Conservation (phyloP, 2,113 vertebrate genomes). For the Sinocyclocheilus rhinocerous region DNA sequence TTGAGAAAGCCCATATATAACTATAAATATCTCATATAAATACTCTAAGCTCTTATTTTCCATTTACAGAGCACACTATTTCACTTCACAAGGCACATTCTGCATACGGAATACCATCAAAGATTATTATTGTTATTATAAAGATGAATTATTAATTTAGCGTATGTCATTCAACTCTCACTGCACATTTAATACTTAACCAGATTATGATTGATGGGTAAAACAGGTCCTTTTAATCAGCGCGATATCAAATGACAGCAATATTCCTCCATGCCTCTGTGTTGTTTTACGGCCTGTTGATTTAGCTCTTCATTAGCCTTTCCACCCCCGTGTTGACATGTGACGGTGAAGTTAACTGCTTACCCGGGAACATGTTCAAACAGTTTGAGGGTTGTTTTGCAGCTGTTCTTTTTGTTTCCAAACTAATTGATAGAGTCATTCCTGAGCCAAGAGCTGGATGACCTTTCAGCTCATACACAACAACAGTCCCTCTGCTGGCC, state of each 20-base stretch:
- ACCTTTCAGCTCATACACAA: slow-evolving; percentile 49
- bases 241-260: slow-evolving; percentile 48
- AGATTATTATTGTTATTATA: slow-evolving; percentile 6
- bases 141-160: background rate
- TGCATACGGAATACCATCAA: background rate
- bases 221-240: slow-evolving; percentile 44
- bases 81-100: slow-evolving; percentile 9
- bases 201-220: slow-evolving; percentile 30
- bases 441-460: slow-evolving; percentile 49
- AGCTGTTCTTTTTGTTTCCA: slow-evolving; percentile 33
- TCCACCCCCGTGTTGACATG: slow-evolving; percentile 40
- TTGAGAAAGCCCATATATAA: slow-evolving; percentile 46
- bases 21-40: slow-evolving; percentile 59
- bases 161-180: background rate
- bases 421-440: slow-evolving; percentile 50
- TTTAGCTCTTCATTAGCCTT: slow-evolving; percentile 54
- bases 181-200: background rate
- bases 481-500: slow-evolving; percentile 38
- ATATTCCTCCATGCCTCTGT: slow-evolving; percentile 37
- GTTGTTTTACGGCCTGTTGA: slow-evolving; percentile 48
- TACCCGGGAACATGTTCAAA: slow-evolving; percentile 55
- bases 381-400: slow-evolving; percentile 47
- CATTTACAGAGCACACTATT: slow-evolving; percentile 11
- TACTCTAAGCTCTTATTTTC: slow-evolving; percentile 29
- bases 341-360: slow-evolving; percentile 47